Percentiles rank a stretch among this genome's conserved stretches.
Evolutionary conservation across 2,113 vertebrate genomes (phyloP).

Genomic region (Onychorhynchus coronatus): DNA sequence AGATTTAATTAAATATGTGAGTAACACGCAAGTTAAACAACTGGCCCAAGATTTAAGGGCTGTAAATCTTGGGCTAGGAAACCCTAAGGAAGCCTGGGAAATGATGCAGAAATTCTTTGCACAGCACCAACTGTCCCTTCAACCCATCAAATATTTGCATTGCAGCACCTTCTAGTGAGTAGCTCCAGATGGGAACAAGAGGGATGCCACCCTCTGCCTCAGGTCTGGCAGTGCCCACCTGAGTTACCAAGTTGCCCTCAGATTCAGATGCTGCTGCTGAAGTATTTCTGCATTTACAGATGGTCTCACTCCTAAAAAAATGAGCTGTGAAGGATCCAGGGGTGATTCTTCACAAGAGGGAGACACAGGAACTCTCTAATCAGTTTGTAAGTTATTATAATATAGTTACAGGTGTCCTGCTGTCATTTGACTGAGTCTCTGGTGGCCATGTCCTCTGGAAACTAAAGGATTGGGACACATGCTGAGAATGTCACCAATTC

Average conservation of each 20-base stretch:
- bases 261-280: not conserved
- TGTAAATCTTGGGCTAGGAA: not conserved
- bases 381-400: not conserved
- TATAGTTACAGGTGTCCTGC: not conserved
- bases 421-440: not conserved
- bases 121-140: not conserved
- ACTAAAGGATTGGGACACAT: not conserved
- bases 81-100: not conserved
- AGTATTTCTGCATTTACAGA: not conserved
- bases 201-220: not conserved
- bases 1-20: not conserved
- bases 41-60: not conserved
- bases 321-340: not conserved
- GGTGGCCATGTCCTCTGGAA: not conserved
- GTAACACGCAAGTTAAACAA: not conserved
- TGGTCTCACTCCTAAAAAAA: not conserved
- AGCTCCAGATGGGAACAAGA: not conserved
- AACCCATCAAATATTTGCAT: not conserved
- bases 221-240: not conserved
- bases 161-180: not conserved
- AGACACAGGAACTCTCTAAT: not conserved
- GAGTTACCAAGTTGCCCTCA: not conserved
- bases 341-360: not conserved
- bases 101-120: not conserved
- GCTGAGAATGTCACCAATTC: not conserved